These are phyloP conservation scores for Hipposideros armiger DNA, from an alignment of 2,113 vertebrate species.

Conservation along the genomic window DNA sequence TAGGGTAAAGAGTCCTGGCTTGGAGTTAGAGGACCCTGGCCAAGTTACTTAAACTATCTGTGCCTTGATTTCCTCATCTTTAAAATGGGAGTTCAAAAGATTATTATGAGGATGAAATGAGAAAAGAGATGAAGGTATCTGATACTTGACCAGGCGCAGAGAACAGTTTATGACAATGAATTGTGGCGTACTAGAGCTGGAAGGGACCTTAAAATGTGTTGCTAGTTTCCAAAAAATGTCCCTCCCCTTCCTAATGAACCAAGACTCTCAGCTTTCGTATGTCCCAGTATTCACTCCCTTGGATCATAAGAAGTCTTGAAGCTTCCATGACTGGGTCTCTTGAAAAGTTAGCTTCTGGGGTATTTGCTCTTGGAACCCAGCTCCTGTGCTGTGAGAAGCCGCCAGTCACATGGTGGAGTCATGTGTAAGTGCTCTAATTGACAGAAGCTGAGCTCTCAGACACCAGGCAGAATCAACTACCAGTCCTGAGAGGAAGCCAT, in stretches of 20 bases:
- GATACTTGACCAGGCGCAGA: background rate
- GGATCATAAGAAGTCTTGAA: background rate
- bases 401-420: background rate
- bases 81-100: background rate
- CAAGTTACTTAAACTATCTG: background rate
- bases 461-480: background rate
- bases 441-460: background rate
- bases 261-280: background rate
- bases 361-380: background rate
- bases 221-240: background rate
- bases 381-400: background rate
- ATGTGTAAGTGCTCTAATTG: rapidly evolving
- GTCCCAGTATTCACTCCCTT: background rate
- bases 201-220: background rate
- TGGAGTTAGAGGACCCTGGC: background rate
- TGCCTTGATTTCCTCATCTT: background rate
- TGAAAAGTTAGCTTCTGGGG: background rate
- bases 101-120: background rate
- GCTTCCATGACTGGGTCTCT: background rate
- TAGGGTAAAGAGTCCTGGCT: background rate
- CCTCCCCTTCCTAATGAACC: background rate
- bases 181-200: background rate
- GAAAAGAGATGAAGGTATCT: background rate
- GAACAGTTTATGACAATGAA: background rate
- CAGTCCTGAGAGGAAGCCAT: background rate